Evolutionary conservation across 2,888 invertebrate genomes (phyloP).

Genomic region (Agriopis aurantiaria): DNA sequence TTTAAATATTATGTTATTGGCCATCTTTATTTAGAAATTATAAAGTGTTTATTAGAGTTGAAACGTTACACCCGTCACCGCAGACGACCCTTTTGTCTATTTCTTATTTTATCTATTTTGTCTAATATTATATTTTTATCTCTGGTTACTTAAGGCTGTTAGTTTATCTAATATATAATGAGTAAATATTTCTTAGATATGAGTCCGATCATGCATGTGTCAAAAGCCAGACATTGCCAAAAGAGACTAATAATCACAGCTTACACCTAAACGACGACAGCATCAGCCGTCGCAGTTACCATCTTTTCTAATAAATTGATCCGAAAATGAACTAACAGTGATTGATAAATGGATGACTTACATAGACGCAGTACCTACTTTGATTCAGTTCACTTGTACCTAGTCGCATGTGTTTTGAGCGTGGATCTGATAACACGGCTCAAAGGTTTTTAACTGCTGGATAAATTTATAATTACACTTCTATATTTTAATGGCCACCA

Average conservation of each 20-base stretch:
- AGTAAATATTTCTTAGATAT: too few species aligned
- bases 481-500: neutral
- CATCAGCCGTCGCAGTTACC: slow-evolving; percentile 10
- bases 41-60: too few species aligned
- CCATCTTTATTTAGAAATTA: neutral
- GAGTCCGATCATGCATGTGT: too few species aligned
- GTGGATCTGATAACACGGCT: slow-evolving; percentile 15
- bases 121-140: neutral
- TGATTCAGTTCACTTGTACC: slow-evolving; percentile 17
- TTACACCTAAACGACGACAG: slow-evolving; percentile 26
- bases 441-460: slow-evolving; percentile 4
- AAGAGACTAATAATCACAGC: neutral
- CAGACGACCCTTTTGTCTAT: too few species aligned
- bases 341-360: slow-evolving; percentile 14
- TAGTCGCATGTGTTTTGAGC: slow-evolving; percentile 10
- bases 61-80: too few species aligned
- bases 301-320: slow-evolving; percentile 15
- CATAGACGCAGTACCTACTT: neutral
- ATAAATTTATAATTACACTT: slow-evolving; percentile 2
- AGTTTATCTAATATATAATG: too few species aligned
- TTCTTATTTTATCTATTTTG: neutral
- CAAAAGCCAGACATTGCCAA: neutral
- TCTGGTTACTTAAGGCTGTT: too few species aligned
- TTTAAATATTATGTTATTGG: too few species aligned
- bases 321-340: slow-evolving; percentile 1